Evolutionary conservation across 2,797 vertebrate genomes (phyloP).

Genomic region (Lerista edwardsae): DNA sequence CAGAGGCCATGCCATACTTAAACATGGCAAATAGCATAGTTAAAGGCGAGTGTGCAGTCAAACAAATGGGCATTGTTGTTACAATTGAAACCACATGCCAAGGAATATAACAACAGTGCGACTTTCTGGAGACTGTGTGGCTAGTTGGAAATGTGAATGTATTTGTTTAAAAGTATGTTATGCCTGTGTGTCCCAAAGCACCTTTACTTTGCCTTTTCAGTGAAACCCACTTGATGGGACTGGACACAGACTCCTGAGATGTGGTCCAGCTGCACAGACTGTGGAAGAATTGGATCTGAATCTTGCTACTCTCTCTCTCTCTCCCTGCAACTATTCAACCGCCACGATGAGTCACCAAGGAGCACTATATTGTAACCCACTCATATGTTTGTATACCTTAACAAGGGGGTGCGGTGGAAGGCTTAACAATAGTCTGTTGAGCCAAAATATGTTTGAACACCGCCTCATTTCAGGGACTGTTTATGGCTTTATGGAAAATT

Average conservation of each 20-base stretch:
- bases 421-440: conserved; percentile 48
- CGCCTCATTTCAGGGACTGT: conserved; percentile 54
- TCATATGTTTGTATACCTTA: conserved; percentile 59
- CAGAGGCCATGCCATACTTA: conserved; percentile 61
- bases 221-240: conserved; percentile 45
- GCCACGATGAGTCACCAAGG: conserved; percentile 30
- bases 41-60: conserved; percentile 46
- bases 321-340: conserved; percentile 53
- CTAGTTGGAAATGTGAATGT: conserved; percentile 56
- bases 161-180: conserved; percentile 65
- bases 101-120: conserved; percentile 64
- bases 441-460: conserved; percentile 52
- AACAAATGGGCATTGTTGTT: conserved; percentile 77
- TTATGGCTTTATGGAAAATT: conserved; percentile 66
- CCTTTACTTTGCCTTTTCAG: conserved; percentile 59
- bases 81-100: conserved; percentile 81
- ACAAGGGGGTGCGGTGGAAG: conserved; percentile 26
- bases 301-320: conserved; percentile 40
- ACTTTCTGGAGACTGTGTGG: conserved; percentile 57
- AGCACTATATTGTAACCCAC: conserved; percentile 53
- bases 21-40: conserved; percentile 43
- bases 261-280: conserved; percentile 50
- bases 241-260: conserved; percentile 45
- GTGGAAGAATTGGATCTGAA: conserved; percentile 55
- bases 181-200: conserved; percentile 52